Evolutionary conservation across 2,113 vertebrate genomes (phyloP), one percentile per base, ranked within the genome.

Genomic region (Lagenorhynchus albirostris): DNA sequence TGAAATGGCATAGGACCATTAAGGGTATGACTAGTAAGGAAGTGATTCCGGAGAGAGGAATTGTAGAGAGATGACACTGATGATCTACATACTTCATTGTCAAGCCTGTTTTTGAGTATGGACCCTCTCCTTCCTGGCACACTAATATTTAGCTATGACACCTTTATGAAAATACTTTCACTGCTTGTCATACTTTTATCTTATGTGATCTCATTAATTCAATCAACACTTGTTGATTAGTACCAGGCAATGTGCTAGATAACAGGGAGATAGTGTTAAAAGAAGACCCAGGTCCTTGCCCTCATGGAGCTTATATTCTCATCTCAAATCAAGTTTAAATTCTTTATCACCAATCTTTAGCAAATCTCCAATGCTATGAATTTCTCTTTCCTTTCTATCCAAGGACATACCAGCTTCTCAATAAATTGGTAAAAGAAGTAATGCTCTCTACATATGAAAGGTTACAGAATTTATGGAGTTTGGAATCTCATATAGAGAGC

Each of bases 401-500:
- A 33, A 67, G 38, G 29, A 62, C 53, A 82, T 13, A 38, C 44
- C 41, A 84, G 41, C 65, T 96, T 94, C 55, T 29, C 93, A 63
- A 88, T 74, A 79, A 83, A 81, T 15, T 68, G 50, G 47, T 82
- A 91, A 89, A 97, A 94, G 87, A 93, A 97, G 84, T 84, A 70
- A 90, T 98, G 73, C 97, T 96, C 20, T 86, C 73, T 79, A 26
- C 82, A 67, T 92, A 93, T 85, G 93, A 97, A 98, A 90, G 96
- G 92, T 91, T 97, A 85, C 81, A 80, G 25, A 94, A 67, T 80
- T 68, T 89, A 20, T 44, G 89, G 80, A 97, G 96, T 96, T 98
- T 97, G 80, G 38, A 96, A 96, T 97, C 95, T 98, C 97, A 98
- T 96, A 92, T 90, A 73, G 21, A 95, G 58, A 76, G 55, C 88